These are phyloP conservation scores for Enteromius afrohamiltoni DNA, from an alignment of 2,797 vertebrate genomes.

Conservation along the genomic window DNA sequence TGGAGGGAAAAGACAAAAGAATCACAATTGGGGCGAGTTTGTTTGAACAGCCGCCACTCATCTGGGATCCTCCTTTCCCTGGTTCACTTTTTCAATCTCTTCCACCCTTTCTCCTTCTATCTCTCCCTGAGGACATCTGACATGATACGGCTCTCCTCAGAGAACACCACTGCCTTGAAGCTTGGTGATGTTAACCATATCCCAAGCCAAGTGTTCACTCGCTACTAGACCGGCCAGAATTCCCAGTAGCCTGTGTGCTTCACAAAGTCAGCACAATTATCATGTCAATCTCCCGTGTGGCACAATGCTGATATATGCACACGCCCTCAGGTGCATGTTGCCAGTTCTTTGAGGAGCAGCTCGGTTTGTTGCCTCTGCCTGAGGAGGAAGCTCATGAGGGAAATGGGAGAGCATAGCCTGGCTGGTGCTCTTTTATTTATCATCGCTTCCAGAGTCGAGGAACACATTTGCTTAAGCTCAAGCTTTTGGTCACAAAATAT, in stretches of 20 bases:
- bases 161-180: constrained; percentile 90
- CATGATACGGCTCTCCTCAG: constrained; percentile 89
- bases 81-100: constrained; percentile 72
- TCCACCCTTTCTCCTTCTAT: constrained; percentile 63
- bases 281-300: constrained; percentile 95
- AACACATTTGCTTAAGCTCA: constrained; percentile 12
- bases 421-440: constrained; percentile 57
- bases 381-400: constrained; percentile 58
- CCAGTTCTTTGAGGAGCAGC: constrained; percentile 82
- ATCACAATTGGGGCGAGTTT: constrained; percentile 86
- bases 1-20: constrained; percentile 78
- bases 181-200: constrained; percentile 89
- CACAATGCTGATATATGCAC: constrained; percentile 73
- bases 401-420: constrained; percentile 43
- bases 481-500: constrained; percentile 6
- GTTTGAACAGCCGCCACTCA: constrained; percentile 90
- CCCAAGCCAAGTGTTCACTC: constrained; percentile 94
- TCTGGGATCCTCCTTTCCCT: constrained; percentile 73
- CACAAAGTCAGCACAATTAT: constrained; percentile 92
- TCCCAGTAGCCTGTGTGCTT: constrained; percentile 88
- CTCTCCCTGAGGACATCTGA: constrained; percentile 84
- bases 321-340: constrained; percentile 86
- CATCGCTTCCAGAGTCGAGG: background rate
- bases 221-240: constrained; percentile 88
- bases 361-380: constrained; percentile 76